phyloP scores from a whole-genome alignment of 2,113 vertebrate genomes.

The Melanotaenia duboulayi region DNA sequence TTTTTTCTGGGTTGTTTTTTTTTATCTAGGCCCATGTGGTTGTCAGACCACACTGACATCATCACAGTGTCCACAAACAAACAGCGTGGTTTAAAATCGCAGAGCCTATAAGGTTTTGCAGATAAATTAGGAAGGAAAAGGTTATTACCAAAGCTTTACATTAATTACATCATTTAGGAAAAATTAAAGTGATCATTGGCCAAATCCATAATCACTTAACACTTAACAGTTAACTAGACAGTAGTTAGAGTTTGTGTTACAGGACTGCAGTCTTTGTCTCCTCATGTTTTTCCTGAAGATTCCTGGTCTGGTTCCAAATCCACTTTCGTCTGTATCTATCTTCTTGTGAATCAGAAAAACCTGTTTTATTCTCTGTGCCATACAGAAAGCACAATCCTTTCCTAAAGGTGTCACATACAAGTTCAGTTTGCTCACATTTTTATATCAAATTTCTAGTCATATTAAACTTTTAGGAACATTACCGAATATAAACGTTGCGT shows the following conservation, averaged over 20 bases:
- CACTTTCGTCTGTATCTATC: constrained; percentile 18
- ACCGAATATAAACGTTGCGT: constrained; percentile 2
- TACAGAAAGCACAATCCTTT: not conserved
- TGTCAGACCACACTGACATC: not conserved
- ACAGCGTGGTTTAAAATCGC: not conserved
- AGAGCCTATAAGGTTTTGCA: not conserved
- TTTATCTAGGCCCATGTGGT: not conserved
- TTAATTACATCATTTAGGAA: not conserved
- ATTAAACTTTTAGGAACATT: constrained; percentile 4
- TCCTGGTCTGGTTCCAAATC: constrained; percentile 43
- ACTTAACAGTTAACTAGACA: not conserved
- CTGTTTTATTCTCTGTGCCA: constrained; percentile 25
- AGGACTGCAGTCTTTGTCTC: constrained; percentile 17
- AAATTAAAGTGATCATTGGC: not conserved
- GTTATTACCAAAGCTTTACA: not conserved
- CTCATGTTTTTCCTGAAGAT: constrained; percentile 22
- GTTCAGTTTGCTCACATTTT: not conserved
- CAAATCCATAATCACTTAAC: not conserved
- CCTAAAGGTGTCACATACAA: not conserved
- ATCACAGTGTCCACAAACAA: not conserved
- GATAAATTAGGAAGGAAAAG: not conserved
- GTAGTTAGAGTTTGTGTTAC: constrained; percentile 4
- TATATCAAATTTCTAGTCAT: not conserved
- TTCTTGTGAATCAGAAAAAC: constrained; percentile 48
- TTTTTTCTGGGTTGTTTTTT: not conserved